phyloP scores from a whole-genome alignment of 2,888 invertebrate genomes.

The Alitta virens region DNA sequence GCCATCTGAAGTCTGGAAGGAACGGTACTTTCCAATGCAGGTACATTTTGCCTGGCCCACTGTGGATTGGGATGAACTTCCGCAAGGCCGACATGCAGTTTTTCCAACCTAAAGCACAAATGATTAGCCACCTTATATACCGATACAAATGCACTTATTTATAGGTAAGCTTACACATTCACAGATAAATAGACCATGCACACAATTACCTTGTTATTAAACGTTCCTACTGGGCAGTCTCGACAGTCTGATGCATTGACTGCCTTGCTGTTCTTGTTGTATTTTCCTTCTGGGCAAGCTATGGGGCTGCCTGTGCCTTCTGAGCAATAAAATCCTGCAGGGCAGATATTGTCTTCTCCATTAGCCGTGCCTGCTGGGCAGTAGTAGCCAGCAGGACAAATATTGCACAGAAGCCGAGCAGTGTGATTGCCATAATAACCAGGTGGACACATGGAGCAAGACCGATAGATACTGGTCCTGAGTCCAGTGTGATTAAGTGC shows the following conservation, averaged over 20 bases:
- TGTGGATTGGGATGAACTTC: conserved; percentile 37
- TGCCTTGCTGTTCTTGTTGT: conserved; percentile 34
- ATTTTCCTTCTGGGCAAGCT: conserved; percentile 43
- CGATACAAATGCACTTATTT: background rate
- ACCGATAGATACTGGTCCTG: conserved; percentile 32
- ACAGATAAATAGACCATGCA: too few species aligned
- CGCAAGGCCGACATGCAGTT: conserved; percentile 44
- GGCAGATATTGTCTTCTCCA: conserved; percentile 22
- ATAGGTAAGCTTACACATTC: too few species aligned
- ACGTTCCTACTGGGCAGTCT: conserved; percentile 38
- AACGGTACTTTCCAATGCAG: conserved; percentile 44
- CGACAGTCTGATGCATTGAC: conserved; percentile 35
- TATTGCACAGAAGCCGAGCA: conserved; percentile 37
- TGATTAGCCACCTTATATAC: background rate
- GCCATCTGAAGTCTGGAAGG: conserved; percentile 42
- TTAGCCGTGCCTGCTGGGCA: conserved; percentile 45
- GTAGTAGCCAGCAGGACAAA: conserved; percentile 52
- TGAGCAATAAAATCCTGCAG: conserved; percentile 34
- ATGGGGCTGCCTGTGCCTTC: conserved; percentile 28
- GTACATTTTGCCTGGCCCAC: conserved; percentile 37
- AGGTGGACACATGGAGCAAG: conserved; percentile 45
- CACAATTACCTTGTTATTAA: conserved; percentile 31
- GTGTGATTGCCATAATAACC: conserved; percentile 50
- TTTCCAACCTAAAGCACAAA: conserved; percentile 26
- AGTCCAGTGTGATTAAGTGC: conserved; percentile 40